Evolutionary conservation across 2,113 vertebrate genomes (phyloP).

Genomic region (Phyllopteryx taeniolatus): DNA sequence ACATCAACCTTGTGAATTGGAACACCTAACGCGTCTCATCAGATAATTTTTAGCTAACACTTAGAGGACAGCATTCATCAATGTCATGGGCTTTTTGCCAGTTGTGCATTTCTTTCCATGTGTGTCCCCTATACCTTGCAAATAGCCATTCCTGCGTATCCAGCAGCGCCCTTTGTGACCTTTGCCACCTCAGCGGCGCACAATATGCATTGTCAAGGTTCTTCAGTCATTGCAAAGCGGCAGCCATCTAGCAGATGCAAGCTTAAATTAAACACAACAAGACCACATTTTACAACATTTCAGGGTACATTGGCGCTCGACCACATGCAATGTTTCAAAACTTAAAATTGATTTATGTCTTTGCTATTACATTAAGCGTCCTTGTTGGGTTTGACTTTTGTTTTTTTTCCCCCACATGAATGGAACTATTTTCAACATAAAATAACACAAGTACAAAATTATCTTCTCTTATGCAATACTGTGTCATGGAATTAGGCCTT

Average conservation of each 20-base stretch:
- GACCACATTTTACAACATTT: not conserved
- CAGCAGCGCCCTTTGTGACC: conserved; percentile 34
- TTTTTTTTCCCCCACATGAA: too few relatives aligned
- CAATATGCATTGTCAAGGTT: conserved; percentile 51
- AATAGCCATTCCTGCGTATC: conserved; percentile 55
- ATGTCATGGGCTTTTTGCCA: conserved; percentile 64
- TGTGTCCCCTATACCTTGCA: conserved; percentile 41
- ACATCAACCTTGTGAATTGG: conserved; percentile 59
- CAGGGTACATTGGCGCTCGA: not conserved
- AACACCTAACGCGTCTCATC: conserved; percentile 58
- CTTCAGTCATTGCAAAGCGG: conserved; percentile 13
- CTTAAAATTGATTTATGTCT: not conserved
- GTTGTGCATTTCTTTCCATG: conserved; percentile 63
- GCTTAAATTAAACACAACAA: not conserved
- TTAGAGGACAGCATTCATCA: conserved; percentile 73
- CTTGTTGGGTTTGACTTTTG: not conserved
- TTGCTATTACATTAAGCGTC: not conserved
- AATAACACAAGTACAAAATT: too few relatives aligned
- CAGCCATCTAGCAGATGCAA: not conserved
- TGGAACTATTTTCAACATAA: too few relatives aligned
- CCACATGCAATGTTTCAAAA: not conserved
- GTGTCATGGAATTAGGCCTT: too few relatives aligned
- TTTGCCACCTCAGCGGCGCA: conserved; percentile 36
- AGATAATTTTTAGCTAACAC: conserved; percentile 66
- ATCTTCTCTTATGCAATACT: not conserved